phyloP scores from a whole-genome alignment of 2,888 invertebrate species.

The Ganaspis brasiliensis region DNA sequence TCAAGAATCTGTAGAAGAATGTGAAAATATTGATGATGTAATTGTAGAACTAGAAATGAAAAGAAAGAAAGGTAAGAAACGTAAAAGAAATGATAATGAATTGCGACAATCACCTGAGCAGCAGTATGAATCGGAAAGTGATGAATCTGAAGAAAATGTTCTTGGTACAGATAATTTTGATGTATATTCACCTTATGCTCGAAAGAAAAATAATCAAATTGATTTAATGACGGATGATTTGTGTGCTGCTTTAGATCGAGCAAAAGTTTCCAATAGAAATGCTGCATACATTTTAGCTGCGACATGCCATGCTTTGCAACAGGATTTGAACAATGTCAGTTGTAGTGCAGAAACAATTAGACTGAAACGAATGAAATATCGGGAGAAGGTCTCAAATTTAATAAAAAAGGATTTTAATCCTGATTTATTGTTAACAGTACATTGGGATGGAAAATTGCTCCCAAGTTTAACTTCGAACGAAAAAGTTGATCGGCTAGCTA shows the following conservation, averaged over 20 bases:
- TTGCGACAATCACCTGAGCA: background rate
- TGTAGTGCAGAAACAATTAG: conserved; percentile 3
- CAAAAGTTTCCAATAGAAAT: conserved; percentile 19
- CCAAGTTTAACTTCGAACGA: background rate
- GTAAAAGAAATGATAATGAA: background rate
- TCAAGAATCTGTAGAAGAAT: no score
- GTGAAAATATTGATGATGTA: no score
- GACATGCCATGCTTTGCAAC: background rate
- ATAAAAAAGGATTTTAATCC: conserved; percentile 7
- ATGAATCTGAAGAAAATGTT: background rate
- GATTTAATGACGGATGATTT: conserved; percentile 4
- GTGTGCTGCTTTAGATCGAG: conserved; percentile 20
- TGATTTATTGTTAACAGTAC: background rate
- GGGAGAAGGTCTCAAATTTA: background rate
- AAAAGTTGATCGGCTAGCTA: background rate
- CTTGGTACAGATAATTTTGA: background rate
- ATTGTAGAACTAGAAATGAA: background rate
- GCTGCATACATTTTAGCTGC: conserved; percentile 1
- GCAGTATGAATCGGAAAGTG: background rate
- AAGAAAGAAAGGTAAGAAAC: background rate
- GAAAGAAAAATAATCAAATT: background rate
- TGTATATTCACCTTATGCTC: background rate
- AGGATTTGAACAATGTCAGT: background rate
- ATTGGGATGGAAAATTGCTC: no score
- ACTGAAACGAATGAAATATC: background rate